A percentile compares a stretch with the other conserved stretches of the same genome.
Evolutionary conservation across 2,113 vertebrate genomes (phyloP).

Genomic region (Rattus norvegicus): DNA sequence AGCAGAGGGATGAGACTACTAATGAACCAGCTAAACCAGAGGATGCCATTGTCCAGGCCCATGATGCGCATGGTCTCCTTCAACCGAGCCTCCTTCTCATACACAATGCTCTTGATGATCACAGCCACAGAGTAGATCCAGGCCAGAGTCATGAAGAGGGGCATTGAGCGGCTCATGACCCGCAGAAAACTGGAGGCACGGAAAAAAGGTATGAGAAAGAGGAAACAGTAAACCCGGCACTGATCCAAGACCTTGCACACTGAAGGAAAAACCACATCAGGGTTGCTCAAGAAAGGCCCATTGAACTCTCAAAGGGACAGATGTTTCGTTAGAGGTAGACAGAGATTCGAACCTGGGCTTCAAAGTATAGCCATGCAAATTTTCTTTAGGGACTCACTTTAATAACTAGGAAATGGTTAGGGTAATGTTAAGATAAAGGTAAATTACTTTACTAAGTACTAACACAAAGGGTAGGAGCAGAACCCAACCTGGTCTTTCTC

Average conservation of each 20-base stretch:
- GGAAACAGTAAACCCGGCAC: not conserved
- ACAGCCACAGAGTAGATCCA: slow-evolving; percentile 99
- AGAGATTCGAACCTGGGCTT: not conserved
- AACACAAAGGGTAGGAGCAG: not conserved
- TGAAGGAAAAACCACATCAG: not conserved
- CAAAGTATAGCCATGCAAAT: not conserved
- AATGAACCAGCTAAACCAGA: slow-evolving; percentile 99
- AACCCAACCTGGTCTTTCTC: not conserved
- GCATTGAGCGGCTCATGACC: slow-evolving; percentile 98
- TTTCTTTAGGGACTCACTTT: not conserved
- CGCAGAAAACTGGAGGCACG: slow-evolving; percentile 92
- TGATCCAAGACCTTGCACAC: not conserved
- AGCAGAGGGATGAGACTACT: slow-evolving; percentile 96
- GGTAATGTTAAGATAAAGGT: not conserved
- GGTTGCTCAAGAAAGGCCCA: not conserved
- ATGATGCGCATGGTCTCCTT: slow-evolving; percentile 99
- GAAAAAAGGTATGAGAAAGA: not conserved
- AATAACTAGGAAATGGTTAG: not conserved
- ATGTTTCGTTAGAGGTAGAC: not conserved
- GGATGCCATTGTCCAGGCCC: slow-evolving; percentile 95
- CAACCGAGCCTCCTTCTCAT: slow-evolving; percentile 97
- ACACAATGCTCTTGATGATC: slow-evolving; percentile 97
- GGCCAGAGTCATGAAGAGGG: slow-evolving; percentile 98
- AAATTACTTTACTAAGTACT: not conserved
- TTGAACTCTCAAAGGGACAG: not conserved